Conservation (phyloP, 2,113 vertebrate species). For the Scomber japonicus region DNA sequence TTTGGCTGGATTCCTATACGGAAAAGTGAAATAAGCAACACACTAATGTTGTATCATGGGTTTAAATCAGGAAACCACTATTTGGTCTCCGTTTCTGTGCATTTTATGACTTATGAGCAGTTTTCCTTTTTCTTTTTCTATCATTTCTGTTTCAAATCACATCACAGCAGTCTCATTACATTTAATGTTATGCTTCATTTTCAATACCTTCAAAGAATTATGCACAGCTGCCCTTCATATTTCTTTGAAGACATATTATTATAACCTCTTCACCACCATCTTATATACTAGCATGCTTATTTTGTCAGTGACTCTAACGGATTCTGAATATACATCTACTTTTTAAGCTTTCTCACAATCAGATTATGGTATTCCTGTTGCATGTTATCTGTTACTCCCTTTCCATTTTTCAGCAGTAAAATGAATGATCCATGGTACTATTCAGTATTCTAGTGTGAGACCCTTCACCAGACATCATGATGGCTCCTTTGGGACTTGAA, state of each 20-base stretch:
- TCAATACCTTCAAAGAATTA: background rate
- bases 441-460: slow-evolving; percentile 70
- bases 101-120: background rate
- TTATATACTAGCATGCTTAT: background rate
- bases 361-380: slow-evolving; percentile 29
- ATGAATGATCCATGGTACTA: slow-evolving; percentile 58
- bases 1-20: slow-evolving; percentile 42
- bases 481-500: slow-evolving; percentile 64
- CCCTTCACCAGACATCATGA: slow-evolving; percentile 62
- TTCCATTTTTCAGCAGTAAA: slow-evolving; percentile 39
- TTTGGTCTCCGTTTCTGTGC: background rate
- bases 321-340: background rate
- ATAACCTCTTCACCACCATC: background rate
- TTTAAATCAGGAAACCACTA: background rate
- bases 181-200: slow-evolving; percentile 3
- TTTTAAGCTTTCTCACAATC: slow-evolving; percentile 30
- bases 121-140: background rate
- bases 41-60: background rate
- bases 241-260: slow-evolving; percentile 10
- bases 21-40: slow-evolving; percentile 28
- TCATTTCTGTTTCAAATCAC: background rate
- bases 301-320: background rate
- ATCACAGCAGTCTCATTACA: background rate
- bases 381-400: slow-evolving; percentile 15
- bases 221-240: background rate